phyloP scores from a whole-genome alignment of 1,140 invertebrate species.

The Asobara japonica region DNA sequence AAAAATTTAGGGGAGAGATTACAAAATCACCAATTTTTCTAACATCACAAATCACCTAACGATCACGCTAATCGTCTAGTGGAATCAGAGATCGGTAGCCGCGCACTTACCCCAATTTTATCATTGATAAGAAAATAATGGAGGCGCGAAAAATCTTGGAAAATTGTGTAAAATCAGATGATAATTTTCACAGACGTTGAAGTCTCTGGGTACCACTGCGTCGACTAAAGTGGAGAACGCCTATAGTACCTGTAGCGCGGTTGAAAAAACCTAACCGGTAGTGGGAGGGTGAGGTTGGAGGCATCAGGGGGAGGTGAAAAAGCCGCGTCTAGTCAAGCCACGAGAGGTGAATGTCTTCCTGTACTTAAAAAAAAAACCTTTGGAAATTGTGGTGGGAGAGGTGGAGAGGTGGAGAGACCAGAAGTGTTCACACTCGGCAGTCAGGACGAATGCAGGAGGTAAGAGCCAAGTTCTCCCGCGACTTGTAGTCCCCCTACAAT shows the following conservation, averaged over 20 bases:
- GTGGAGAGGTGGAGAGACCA: neutral
- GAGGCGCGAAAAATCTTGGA: neutral
- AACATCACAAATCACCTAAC: no score
- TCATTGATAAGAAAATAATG: no score
- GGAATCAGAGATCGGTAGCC: no score
- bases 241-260: neutral
- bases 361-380: conserved; percentile 31
- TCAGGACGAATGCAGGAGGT: conserved; percentile 17
- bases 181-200: neutral
- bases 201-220: neutral
- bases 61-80: no score
- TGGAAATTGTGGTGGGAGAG: conserved; percentile 45
- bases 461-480: neutral
- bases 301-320: neutral
- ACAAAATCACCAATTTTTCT: no score
- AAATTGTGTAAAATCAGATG: neutral
- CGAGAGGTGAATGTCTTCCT: conserved; percentile 63
- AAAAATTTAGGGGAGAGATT: no score
- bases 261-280: neutral
- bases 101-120: no score
- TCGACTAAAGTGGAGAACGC: neutral
- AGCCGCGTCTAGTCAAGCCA: conserved; percentile 14
- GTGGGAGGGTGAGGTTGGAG: neutral
- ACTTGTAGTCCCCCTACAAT: neutral
- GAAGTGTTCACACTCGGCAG: conserved; percentile 6